Percentiles rank a stretch among this genome's conserved stretches.
Evolutionary conservation across 2,797 vertebrate genomes (phyloP).

Genomic region (Epinephelus malabaricus): DNA sequence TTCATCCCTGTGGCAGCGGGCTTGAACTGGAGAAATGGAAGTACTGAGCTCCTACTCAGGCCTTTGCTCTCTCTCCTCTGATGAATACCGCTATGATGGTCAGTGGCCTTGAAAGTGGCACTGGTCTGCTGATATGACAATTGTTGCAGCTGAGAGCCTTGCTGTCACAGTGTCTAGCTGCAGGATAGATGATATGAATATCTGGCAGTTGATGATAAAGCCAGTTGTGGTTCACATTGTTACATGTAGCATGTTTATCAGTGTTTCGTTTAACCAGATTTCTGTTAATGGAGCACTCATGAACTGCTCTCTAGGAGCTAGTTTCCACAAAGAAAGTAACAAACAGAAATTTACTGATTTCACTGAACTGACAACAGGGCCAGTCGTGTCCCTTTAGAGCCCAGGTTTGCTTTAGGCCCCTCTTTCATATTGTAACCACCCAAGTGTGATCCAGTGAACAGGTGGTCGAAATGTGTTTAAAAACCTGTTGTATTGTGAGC

Average conservation of each 20-base stretch:
- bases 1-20: slow-evolving; percentile 35
- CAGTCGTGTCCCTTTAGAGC: neutral
- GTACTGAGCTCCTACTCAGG: slow-evolving; percentile 25
- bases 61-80: slow-evolving; percentile 23
- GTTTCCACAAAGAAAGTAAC: neutral
- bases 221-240: neutral
- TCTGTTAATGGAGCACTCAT: neutral
- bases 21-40: slow-evolving; percentile 20
- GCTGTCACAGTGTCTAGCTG: neutral
- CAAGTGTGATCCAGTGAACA: neutral
- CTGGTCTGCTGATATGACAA: slow-evolving; percentile 28
- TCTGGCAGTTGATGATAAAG: neutral
- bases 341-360: neutral
- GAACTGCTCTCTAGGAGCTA: neutral
- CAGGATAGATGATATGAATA: neutral
- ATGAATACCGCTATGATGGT: slow-evolving; percentile 35
- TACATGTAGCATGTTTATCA: neutral
- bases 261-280: neutral
- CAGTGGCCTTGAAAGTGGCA: slow-evolving; percentile 44
- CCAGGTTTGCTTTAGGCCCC: neutral
- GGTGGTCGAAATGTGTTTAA: neutral
- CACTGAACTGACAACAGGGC: neutral
- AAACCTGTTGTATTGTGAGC: neutral
- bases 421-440: neutral
- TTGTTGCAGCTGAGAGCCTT: slow-evolving; percentile 12